These are phyloP conservation scores for Synanthedon formicaeformis DNA, from an alignment of 2,888 invertebrate species.

Conservation along the genomic window DNA sequence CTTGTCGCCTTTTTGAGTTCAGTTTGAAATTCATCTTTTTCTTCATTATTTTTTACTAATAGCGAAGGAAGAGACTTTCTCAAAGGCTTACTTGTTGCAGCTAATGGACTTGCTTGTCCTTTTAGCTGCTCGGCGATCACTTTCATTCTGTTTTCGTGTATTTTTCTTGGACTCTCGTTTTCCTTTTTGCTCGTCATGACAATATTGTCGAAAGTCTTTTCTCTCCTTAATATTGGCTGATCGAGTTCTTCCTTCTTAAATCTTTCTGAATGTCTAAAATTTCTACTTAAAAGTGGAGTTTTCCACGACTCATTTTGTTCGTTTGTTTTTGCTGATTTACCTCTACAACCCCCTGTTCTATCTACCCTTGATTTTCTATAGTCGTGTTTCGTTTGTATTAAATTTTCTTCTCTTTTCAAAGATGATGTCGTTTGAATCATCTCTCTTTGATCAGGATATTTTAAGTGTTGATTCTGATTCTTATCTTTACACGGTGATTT, in stretches of 20 bases:
- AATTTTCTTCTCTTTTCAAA: slow-evolving; percentile 56
- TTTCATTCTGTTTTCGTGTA: slow-evolving; percentile 44
- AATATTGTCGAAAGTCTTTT: slow-evolving; percentile 63
- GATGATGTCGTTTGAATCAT: slow-evolving; percentile 54
- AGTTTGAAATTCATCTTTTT: slow-evolving; percentile 68
- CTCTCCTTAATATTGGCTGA: slow-evolving; percentile 51
- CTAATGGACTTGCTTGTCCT: slow-evolving; percentile 35
- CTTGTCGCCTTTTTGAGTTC: slow-evolving; percentile 65
- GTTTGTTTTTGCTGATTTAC: slow-evolving; percentile 55
- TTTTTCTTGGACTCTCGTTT: slow-evolving; percentile 41
- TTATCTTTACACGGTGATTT: slow-evolving; percentile 57
- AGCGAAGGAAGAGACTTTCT: slow-evolving; percentile 69
- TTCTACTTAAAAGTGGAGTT: slow-evolving; percentile 54
- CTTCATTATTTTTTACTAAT: slow-evolving; percentile 61
- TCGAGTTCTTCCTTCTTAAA: slow-evolving; percentile 52
- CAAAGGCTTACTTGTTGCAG: slow-evolving; percentile 47
- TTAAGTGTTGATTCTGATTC: slow-evolving; percentile 54
- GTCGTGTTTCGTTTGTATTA: slow-evolving; percentile 63
- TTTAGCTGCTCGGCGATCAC: slow-evolving; percentile 42
- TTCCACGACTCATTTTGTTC: slow-evolving; percentile 59
- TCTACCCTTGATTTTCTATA: slow-evolving; percentile 59
- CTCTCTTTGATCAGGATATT: slow-evolving; percentile 51
- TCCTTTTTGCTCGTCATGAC: slow-evolving; percentile 43
- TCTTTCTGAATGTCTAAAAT: slow-evolving; percentile 63
- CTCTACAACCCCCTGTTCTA: slow-evolving; percentile 58